Conservation (phyloP, 2,888 invertebrate genomes). For the Cecidostiba fungosa region DNA sequence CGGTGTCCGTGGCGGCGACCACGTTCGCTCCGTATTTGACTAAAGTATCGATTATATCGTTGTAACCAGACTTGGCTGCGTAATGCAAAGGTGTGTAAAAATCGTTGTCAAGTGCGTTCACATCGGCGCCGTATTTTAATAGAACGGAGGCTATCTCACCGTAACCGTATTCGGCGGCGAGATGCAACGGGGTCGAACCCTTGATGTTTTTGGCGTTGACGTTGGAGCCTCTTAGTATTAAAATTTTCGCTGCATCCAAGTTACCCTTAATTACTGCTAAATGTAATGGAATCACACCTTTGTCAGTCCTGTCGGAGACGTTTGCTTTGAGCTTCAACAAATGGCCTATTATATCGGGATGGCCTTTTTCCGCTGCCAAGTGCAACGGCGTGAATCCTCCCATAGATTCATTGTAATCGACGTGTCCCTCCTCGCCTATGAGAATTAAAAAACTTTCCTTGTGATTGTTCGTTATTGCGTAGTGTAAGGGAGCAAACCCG, state of each 20-base stretch:
- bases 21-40: slow-evolving; percentile 52
- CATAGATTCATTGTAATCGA: not conserved
- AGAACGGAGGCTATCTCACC: slow-evolving; percentile 42
- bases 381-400: slow-evolving; percentile 14
- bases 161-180: slow-evolving; percentile 23
- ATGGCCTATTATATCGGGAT: not conserved
- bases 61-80: slow-evolving; percentile 33
- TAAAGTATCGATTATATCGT: slow-evolving; percentile 29
- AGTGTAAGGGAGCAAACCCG: not conserved
- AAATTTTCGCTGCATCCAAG: not conserved
- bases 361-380: not conserved
- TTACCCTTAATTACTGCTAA: slow-evolving; percentile 10
- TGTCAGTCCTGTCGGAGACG: not conserved
- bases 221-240: not conserved
- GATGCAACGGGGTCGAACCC: slow-evolving; percentile 46
- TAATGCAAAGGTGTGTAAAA: slow-evolving; percentile 29
- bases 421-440: not conserved
- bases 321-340: slow-evolving; percentile 2
- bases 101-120: not conserved
- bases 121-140: slow-evolving; percentile 23
- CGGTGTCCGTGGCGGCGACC: slow-evolving; percentile 10
- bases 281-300: not conserved
- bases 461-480: not conserved
- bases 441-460: not conserved
- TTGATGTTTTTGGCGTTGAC: slow-evolving; percentile 15